Conservation (phyloP, 2,888 invertebrate genomes). For the Scaptomyza reducta region DNA sequence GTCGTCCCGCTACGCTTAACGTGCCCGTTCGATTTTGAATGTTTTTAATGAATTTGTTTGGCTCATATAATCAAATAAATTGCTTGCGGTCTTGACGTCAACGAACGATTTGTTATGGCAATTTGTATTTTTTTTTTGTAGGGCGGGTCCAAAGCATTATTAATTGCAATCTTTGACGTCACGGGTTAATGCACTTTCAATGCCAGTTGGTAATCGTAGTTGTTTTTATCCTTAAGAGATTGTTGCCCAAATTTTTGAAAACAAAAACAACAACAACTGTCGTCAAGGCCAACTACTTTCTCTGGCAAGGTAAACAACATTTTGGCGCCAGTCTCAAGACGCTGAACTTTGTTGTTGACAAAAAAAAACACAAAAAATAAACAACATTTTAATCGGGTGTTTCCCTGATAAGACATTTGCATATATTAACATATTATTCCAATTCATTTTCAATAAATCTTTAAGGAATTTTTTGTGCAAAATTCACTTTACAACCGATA, state of each 20-base stretch:
- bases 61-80: slow-evolving; percentile 26
- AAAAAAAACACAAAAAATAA: slow-evolving; percentile 37
- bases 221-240: not conserved
- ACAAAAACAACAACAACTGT: slow-evolving; percentile 3
- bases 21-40: slow-evolving; percentile 43
- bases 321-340: slow-evolving; percentile 67
- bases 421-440: slow-evolving; percentile 43
- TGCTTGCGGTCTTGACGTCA: slow-evolving; percentile 51
- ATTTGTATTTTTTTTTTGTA: not conserved
- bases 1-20: slow-evolving; percentile 36
- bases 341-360: slow-evolving; percentile 62
- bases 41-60: slow-evolving; percentile 57
- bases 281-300: slow-evolving; percentile 73
- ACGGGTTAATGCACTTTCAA: slow-evolving; percentile 60
- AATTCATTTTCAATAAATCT: slow-evolving; percentile 48
- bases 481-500: slow-evolving; percentile 21
- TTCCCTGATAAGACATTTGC: slow-evolving; percentile 54
- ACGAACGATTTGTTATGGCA: slow-evolving; percentile 22
- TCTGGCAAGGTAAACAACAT: slow-evolving; percentile 73
- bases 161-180: slow-evolving; percentile 18
- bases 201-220: slow-evolving; percentile 11
- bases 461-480: slow-evolving; percentile 29
- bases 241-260: slow-evolving; percentile 17
- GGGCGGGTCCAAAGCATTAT: slow-evolving; percentile 32
- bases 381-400: slow-evolving; percentile 39